Evolutionary conservation across 2,888 invertebrate species (phyloP), one percentile per base, ranked within the genome.

Genomic region (Folsomia candida): DNA sequence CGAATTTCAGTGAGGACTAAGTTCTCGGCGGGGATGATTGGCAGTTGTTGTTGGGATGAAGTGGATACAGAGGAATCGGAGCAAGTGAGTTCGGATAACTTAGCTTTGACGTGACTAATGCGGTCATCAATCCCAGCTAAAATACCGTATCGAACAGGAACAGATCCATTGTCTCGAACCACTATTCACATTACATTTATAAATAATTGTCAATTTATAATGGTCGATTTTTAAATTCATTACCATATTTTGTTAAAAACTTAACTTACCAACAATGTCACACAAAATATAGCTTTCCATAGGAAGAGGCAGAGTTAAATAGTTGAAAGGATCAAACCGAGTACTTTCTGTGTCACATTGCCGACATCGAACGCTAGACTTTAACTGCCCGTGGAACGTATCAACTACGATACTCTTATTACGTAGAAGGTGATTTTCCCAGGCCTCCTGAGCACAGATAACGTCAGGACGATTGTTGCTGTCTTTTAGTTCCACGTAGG

Each of bases 271-370:
- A 80, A 89, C 86, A 68, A 92, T 87, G 82, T 92, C 91, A 79
- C 90, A 86, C 75, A 91, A 87, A 63, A 91, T 88, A 81, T 88
- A 91, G 82, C 90, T 90, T 84, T 96, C 95, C 87, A 95, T 92
- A 25, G 95, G 95, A 80, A 96, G 86, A 70, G 95, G 95, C 80
- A 96, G 85, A 77, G 93, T 91, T 62, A 96, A 87, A 84, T 93
- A 90, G 83, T 93, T 94, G 86, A 95, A 96, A 1, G 94, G 91
- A 85, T 96, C 96, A 84, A 95, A 96, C 58, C 92, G 87, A 70
- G 93, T 92, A 66, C 92, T 93, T 81, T 92, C 91, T 76, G 89
- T 88, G 11, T 89, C 89, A 84, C 96, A 96, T 25, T 89, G 88
- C 81, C 89, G 87, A 83, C 96, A 96, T 62, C 90, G 89, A 66